Evolutionary conservation across 2,888 invertebrate genomes (phyloP), one percentile per base, ranked within the genome.

Genomic region (Metellina segmentata): DNA sequence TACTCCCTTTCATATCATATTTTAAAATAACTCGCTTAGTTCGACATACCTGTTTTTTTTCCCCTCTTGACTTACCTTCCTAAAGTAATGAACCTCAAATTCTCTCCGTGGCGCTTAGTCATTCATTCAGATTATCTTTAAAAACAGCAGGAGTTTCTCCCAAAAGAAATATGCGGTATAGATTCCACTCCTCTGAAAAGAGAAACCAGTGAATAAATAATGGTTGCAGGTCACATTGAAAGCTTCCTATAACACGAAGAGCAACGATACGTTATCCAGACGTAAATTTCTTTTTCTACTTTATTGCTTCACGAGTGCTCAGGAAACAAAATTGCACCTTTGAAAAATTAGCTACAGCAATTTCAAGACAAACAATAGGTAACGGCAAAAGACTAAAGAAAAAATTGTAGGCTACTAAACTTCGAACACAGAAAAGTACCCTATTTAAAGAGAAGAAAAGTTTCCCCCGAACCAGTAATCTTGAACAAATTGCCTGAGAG

Each of bases 371-470:
- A 81, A 70, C 49, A 9, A 34, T 34, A 49, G 70, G 49, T 16
- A 20, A 72, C 71, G 13, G 48, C 13, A 19, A 61, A 61, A 82
- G 71, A 81, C 61, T 16, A 48, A 69, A 34, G 19, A 72, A 19
- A 52, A 51, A 82, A 72, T 8, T 51, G 49, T 20, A 69, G 51
- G 51, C 71, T 51, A 7, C 20, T 13, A 75, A 75, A 75, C 61
- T 61, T 79, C 51, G 51, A 82, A 81, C 69, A 69, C 48, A 81
- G 20, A 72, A 82, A 52, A 82, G 71, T 72, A 82, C 82, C 71
- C 70, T 72, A 72, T 72, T 48, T 48, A 81, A 81, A 16, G 81
- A 69, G 51, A 82, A 82, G 20, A 71, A 61, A 82, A 82, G 72
- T 72, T 71, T 72, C 20, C 19, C 61, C 51, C 20, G 51, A 71